A percentile compares a stretch with the other conserved stretches of the same genome.
Conservation (phyloP, 2,797 vertebrate species). For the Pelodytes ibericus region DNA sequence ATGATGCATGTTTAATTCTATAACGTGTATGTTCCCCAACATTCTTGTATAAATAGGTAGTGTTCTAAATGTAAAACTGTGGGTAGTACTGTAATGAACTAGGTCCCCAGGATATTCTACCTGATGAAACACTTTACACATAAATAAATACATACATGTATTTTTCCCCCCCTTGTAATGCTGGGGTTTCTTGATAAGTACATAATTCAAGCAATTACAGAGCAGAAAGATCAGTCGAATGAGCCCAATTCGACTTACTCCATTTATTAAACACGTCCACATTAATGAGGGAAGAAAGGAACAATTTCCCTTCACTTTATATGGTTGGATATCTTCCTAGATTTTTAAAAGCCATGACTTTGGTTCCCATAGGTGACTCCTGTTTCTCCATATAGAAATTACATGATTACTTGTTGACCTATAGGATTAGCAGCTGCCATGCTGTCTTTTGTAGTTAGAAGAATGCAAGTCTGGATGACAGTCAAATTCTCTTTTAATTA, state of each 20-base stretch:
- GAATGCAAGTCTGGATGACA: slow-evolving; percentile 60
- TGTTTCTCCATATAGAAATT: slow-evolving; percentile 41
- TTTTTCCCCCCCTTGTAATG: no score
- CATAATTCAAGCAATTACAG: background rate
- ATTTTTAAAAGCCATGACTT: slow-evolving; percentile 25
- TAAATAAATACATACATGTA: no score
- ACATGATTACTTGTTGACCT: slow-evolving; percentile 63
- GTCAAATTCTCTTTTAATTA: slow-evolving; percentile 63
- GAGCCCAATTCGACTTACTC: background rate
- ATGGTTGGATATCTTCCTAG: slow-evolving; percentile 12
- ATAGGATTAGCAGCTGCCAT: slow-evolving; percentile 61
- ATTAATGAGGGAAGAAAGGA: background rate
- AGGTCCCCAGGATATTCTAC: no score
- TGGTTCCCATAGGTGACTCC: slow-evolving; percentile 35
- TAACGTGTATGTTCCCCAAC: no score
- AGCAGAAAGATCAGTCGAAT: background rate
- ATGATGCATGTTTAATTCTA: no score
- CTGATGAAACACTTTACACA: no score
- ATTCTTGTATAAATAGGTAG: no score
- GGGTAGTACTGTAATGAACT: no score
- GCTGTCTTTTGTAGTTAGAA: slow-evolving; percentile 59
- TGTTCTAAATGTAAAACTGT: no score
- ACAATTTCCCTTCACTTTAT: background rate
- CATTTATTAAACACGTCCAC: background rate
- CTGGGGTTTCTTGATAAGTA: no score